Base-by-base conservation (phyloP, 2,888 invertebrate genomes). In the Nomada goodeniana region DNA sequence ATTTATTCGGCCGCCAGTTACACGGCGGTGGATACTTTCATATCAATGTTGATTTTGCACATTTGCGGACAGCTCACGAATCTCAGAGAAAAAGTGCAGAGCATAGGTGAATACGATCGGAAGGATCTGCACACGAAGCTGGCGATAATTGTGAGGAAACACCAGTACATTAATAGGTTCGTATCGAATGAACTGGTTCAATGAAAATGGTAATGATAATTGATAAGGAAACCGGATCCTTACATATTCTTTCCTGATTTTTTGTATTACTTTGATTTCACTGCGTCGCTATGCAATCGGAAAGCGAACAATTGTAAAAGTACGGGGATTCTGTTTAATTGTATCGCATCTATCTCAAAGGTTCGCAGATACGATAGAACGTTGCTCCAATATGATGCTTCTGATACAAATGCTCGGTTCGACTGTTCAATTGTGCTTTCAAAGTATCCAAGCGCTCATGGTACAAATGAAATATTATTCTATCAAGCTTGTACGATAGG, bases 301-400 rank as follows among this genome's bases (percentile, higher is more conserved):
- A 29, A 26, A 2, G 26, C 1, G 2, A 26, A 2, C 2, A 26
- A 26, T 26, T 2, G 29, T 5, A 29, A 36, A 36, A 1, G 9
- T 7, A 7, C 5, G 36, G 36, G 7, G 7, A 36, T 36, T 36
- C 36, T 36, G 36, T 47, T 65, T 26, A 67, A 52, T 67, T 13
- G 11, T 3, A 15, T 29, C 29, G 52, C 52, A 52, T 29, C 13
- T 2, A 15, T 36, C 11, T 55, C 1, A 11, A 83, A 91, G 91
- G 72, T 89, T 88, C 63, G 85, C 84, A 18, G 71, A 76, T 63
- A 85, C 76, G 36, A 90, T 91, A 44, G 91, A 91, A 57, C 72
- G 85, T 5, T 86, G 84, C 26, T 92, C 91, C 80, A 91, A 89
- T 70, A 36, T 73, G 75, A 89, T 91, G 87, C 83, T 91, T 18